Evolutionary conservation across 2,113 vertebrate species (phyloP).

Genomic region (Rhinopomastus cyanomelas): DNA sequence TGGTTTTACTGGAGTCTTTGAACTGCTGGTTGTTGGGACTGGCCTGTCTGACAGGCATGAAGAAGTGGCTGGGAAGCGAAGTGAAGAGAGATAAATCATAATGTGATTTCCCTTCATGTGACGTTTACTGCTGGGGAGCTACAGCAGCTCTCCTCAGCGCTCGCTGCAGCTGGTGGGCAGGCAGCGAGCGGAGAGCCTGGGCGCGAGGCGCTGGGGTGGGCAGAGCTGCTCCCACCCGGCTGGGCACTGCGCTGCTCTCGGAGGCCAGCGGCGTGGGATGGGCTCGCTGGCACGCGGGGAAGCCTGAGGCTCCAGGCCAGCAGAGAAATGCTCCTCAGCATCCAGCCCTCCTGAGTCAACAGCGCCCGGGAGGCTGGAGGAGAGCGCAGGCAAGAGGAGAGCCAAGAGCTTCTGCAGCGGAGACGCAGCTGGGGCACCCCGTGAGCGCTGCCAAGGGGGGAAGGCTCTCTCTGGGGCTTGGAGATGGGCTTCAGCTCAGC

Average conservation of each 20-base stretch:
- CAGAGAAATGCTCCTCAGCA: background rate
- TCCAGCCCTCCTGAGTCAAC: background rate
- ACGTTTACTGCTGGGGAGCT: background rate
- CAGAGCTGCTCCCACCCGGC: background rate
- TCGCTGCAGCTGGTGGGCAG: background rate
- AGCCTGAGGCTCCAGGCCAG: background rate
- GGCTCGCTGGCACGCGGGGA: rapidly evolving
- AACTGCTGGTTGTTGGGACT: background rate
- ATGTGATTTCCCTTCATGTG: background rate
- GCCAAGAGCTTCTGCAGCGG: background rate
- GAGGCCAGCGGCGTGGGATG: background rate
- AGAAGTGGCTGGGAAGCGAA: background rate
- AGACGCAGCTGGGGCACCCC: background rate
- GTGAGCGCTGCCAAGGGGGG: background rate
- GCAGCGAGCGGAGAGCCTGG: background rate
- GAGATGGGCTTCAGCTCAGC: background rate
- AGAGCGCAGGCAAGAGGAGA: background rate
- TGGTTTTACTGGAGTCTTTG: background rate
- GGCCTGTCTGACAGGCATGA: background rate
- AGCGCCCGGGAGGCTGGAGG: background rate
- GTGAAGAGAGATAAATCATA: background rate
- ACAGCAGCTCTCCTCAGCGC: background rate
- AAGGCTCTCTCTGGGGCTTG: background rate
- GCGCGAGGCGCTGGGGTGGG: rapidly evolving
- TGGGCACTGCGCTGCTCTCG: background rate